A percentile compares a stretch with the other conserved stretches of the same genome.
phyloP scores from a whole-genome alignment of 2,113 vertebrate species.

The Protobothrops mucrosquamatus region DNA sequence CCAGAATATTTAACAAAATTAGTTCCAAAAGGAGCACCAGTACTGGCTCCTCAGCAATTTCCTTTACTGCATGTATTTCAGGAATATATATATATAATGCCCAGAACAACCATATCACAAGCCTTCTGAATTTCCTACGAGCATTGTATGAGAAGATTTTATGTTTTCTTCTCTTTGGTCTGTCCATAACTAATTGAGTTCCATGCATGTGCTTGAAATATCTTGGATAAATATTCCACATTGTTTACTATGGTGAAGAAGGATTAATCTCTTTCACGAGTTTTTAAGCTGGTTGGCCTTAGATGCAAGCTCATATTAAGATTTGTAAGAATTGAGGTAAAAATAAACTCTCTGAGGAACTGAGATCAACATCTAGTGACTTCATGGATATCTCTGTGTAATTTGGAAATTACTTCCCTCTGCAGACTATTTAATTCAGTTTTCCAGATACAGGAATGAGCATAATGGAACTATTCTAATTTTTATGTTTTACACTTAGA shows the following conservation, averaged over 20 bases:
- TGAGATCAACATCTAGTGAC: background rate
- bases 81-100: background rate
- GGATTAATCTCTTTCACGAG: background rate
- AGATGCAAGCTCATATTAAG: slow-evolving; percentile 15
- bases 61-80: slow-evolving; percentile 16
- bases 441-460: slow-evolving; percentile 2
- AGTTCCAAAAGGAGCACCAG: slow-evolving; percentile 34
- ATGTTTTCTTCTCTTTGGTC: slow-evolving; percentile 11
- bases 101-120: background rate
- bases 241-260: slow-evolving; percentile 29
- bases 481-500: background rate
- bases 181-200: slow-evolving; percentile 44
- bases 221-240: slow-evolving; percentile 15
- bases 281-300: background rate
- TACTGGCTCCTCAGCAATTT: background rate
- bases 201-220: slow-evolving; percentile 32
- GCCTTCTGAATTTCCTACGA: slow-evolving; percentile 26
- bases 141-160: slow-evolving; percentile 15
- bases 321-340: background rate
- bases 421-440: slow-evolving; percentile 23
- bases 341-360: background rate
- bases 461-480: slow-evolving; percentile 27
- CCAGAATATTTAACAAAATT: slow-evolving; percentile 54
- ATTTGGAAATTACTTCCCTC: background rate
- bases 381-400: background rate